Evolutionary conservation across 2,888 invertebrate genomes (phyloP), one percentile per base, ranked within the genome.

Genomic region (Drosophila setosimentum): DNA sequence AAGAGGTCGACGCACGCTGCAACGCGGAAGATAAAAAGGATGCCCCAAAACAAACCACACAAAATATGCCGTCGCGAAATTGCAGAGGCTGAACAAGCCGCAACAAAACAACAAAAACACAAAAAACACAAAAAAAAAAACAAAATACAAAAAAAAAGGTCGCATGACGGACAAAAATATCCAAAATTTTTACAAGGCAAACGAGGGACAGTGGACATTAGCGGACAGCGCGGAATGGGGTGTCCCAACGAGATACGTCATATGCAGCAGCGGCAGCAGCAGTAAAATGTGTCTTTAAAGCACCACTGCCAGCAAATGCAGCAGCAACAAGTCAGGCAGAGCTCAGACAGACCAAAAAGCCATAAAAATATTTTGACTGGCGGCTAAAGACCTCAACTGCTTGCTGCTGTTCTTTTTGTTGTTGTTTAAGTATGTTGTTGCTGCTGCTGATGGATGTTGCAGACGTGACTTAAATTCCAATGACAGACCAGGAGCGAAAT

Each of bases 11-110:
- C 66, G 87, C 55, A 67, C 87, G 73, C 86, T 72, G 83, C 78
- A 89, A 87, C 90, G 88, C 90, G 90, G 88, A 87, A 89, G 83
- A 87, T 87, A 83, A 84, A 87, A 89, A 88, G 88, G 90, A 87
- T 89, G 83, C 86, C 84, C 83, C 79, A 79, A 88, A 78, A 73
- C 60, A 50, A 55, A 50, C 59, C 74, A 68, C 70, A 66, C 68
- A 73, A 80, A 89, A 82, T 80, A 76, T 78, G 78, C 82, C 80
- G 82, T 62, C 81, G 65, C 78, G 64, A 87, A 83, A 89, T 79
- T 83, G 84, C 74, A 83, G 64, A 70, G 84, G 77, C 84, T 51
- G 72, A 73, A 74, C 63, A 51, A 71, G 57, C 72, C 57, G 45
- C 67, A 78, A 45, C n/a, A 66, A 4, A n/a, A 30, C 58, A 37